A percentile compares a stretch with the other conserved stretches of the same genome.
phyloP scores from a whole-genome alignment of 1,140 invertebrate species.

The Ostrea denselamellosa region DNA sequence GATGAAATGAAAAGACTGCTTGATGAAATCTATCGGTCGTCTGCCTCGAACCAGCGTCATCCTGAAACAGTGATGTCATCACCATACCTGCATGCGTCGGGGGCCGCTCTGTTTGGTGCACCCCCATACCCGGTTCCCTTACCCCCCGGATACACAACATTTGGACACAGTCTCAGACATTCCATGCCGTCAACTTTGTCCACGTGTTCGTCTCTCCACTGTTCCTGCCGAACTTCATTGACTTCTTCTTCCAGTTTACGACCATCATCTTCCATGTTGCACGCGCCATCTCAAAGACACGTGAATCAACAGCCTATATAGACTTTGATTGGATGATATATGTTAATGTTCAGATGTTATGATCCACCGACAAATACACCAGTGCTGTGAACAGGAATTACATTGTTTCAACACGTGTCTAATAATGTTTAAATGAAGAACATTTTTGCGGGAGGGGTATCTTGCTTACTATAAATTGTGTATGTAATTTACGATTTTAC shows the following conservation, averaged over 20 bases:
- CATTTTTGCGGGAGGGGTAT: too few species aligned
- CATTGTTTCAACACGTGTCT: too few species aligned
- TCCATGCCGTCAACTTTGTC: not conserved
- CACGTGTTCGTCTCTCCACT: not conserved
- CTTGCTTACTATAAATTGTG: too few species aligned
- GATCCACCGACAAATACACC: too few species aligned
- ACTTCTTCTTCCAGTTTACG: not conserved
- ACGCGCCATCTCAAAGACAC: not conserved
- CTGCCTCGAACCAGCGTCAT: conserved; percentile 2
- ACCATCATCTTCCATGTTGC: not conserved
- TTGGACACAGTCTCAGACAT: not conserved
- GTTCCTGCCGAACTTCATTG: not conserved
- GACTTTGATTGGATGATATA: not conserved
- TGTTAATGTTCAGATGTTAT: too few species aligned
- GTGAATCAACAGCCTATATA: not conserved
- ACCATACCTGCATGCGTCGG: not conserved
- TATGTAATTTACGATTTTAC: too few species aligned
- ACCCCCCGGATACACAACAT: not conserved
- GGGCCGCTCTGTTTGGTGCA: not conserved
- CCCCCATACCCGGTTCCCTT: not conserved
- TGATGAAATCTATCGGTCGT: conserved; percentile 62
- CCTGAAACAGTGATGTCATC: not conserved
- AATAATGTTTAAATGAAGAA: too few species aligned
- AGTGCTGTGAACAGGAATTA: too few species aligned
- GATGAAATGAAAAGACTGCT: conserved; percentile 67